These are phyloP conservation scores for Elephantulus edwardii DNA, from an alignment of 2,113 vertebrate species.

Conservation along the genomic window DNA sequence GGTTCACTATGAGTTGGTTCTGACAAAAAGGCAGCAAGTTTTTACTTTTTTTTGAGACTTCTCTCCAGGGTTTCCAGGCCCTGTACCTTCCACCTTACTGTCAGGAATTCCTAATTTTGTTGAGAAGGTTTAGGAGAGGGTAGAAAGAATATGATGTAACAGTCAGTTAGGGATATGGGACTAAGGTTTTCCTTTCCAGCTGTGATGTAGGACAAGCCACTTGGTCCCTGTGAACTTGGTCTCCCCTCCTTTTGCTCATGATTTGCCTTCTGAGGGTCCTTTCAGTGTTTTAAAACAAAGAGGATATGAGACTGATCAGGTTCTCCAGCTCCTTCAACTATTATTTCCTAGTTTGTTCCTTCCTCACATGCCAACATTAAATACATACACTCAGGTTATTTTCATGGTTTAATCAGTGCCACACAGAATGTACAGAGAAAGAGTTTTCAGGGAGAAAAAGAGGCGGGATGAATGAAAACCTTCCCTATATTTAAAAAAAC, in stretches of 20 bases:
- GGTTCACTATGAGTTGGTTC: too few species aligned
- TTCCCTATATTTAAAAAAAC: not conserved
- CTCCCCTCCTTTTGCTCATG: not conserved
- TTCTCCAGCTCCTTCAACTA: not conserved
- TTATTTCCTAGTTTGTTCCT: not conserved
- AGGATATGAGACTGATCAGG: not conserved
- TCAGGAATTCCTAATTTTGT: not conserved
- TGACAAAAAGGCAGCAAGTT: too few species aligned
- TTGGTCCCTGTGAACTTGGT: not conserved
- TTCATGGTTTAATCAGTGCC: not conserved
- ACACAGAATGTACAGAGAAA: not conserved
- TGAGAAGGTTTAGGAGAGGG: not conserved
- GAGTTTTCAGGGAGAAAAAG: not conserved
- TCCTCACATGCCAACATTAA: not conserved
- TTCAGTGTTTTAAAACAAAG: not conserved
- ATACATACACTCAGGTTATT: not conserved
- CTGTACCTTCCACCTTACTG: not conserved
- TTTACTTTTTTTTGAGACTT: too few species aligned
- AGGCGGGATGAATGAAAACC: not conserved
- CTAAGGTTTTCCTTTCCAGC: not conserved
- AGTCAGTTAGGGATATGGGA: not conserved
- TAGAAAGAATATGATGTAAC: not conserved
- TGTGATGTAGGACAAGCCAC: not conserved
- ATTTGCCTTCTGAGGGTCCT: not conserved
- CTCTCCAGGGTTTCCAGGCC: not conserved